phyloP scores from a whole-genome alignment of 1,140 invertebrate species.

The Platorchestia sp. region DNA sequence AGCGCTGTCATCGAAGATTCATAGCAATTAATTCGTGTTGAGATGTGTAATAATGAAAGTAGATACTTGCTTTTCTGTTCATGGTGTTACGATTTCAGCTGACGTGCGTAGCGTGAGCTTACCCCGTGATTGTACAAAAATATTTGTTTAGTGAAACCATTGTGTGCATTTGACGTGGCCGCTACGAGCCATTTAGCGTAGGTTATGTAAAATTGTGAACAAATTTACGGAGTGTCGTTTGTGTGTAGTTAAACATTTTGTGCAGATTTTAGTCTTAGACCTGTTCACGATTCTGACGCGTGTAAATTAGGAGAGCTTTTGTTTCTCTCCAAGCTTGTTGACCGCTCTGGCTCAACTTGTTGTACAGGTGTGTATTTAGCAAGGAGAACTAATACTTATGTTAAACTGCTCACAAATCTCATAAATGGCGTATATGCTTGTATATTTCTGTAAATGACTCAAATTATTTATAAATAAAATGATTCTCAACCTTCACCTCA shows the following conservation, averaged over 20 bases:
- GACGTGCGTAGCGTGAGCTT: neutral
- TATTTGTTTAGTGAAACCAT: slow-evolving; percentile 33
- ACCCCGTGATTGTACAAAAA: slow-evolving; percentile 19
- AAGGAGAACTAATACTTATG: slow-evolving; percentile 70
- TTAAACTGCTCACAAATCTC: slow-evolving; percentile 67
- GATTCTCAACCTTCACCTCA: slow-evolving; percentile 64
- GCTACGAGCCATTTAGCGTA: neutral
- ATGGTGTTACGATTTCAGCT: neutral
- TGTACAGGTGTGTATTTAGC: slow-evolving; percentile 57
- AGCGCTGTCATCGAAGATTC: neutral
- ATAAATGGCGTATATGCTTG: slow-evolving; percentile 68
- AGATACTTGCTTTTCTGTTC: neutral
- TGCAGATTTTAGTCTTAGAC: neutral
- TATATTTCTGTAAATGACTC: slow-evolving; percentile 68
- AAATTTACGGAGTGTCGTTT: slow-evolving; percentile 3
- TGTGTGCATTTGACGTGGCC: slow-evolving; percentile 33
- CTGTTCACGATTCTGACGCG: neutral
- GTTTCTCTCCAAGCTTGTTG: slow-evolving; percentile 51
- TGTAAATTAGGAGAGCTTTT: neutral
- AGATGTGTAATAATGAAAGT: neutral
- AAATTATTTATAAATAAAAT: slow-evolving; percentile 68
- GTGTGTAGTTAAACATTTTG: slow-evolving; percentile 11
- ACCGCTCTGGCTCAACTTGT: slow-evolving; percentile 58
- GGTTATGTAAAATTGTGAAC: slow-evolving; percentile 44
- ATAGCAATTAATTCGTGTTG: neutral